Evolutionary conservation across 2,113 vertebrate species (phyloP), one percentile per base, ranked within the genome.

Genomic region (Trematomus loennbergii): DNA sequence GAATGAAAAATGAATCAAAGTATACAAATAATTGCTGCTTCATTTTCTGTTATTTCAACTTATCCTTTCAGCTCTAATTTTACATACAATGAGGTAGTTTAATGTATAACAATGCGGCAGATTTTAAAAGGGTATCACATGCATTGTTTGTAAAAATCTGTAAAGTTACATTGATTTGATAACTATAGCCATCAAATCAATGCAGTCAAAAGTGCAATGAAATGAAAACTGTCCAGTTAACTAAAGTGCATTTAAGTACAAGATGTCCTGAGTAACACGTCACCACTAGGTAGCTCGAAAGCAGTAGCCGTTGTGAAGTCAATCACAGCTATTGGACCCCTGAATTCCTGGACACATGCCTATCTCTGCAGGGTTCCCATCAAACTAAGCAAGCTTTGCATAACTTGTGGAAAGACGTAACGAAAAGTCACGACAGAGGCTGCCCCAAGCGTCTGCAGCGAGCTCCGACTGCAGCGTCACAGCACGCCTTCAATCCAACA

Each of bases 321-420:
- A 75, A 69, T 36, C 61, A 50, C 29, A 73, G 12, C 50, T 73
- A 60, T 46, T 50, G 62, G 64, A 66, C 40, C 59, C 43, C 53
- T 74, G 66, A 83, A 83, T 79, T 77, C 64, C 64, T 88, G 12
- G 45, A 36, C 17, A 9, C 85, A 91, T 90, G 81, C 81, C 87
- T 74, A 12, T 79, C 79, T 87, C 87, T 52, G 83, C 63, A 52
- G 80, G 87, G 64, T 25, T 84, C 61, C 57, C 43, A 4, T 10
- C 57, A 61, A 65, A 43, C 67, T 48, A 36, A 72, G 36, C 75
- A 49, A 69, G 29, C 61, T 55, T 71, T 57, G 52, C 54, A 33
- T 73, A 59, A 55, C 40, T 49, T 75, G 12, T 33, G 46, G 49
- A 70, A 11, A 67, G 62, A 66, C 53, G 61, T 5, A 15, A 22